A percentile compares a stretch with the other conserved stretches of the same genome.
Evolutionary conservation across 2,888 invertebrate species (phyloP).

Genomic region (Brassicogethes aeneus): DNA sequence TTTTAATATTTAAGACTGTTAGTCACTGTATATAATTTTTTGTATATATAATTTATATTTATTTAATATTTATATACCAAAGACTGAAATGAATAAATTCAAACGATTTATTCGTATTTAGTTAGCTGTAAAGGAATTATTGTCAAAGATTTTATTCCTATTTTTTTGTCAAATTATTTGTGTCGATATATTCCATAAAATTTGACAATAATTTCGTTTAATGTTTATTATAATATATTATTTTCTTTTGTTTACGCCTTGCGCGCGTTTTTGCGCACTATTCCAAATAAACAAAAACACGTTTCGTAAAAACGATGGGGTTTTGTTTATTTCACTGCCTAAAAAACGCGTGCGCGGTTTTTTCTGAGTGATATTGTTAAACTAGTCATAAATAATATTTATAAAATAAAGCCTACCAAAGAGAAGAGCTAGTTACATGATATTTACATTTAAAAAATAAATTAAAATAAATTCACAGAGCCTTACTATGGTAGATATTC

Average conservation of each 20-base stretch:
- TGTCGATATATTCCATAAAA: constrained; percentile 13
- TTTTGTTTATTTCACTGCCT: no score
- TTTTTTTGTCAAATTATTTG: constrained; percentile 3
- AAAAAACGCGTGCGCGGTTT: no score
- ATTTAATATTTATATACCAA: constrained; percentile 32
- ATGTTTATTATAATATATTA: no score
- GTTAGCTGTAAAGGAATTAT: constrained; percentile 5
- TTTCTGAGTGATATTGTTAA: constrained; percentile 35
- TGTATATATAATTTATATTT: constrained; percentile 28
- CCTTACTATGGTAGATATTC: constrained; percentile 26
- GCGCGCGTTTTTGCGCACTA: no score
- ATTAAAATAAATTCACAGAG: constrained; percentile 14
- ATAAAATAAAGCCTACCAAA: constrained; percentile 35
- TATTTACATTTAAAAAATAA: no score
- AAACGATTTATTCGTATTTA: constrained; percentile 15
- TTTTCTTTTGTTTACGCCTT: no score
- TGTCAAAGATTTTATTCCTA: constrained; percentile 3
- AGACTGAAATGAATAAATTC: constrained; percentile 29
- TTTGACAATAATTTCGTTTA: constrained; percentile 13
- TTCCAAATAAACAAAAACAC: no score
- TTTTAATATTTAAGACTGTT: constrained; percentile 1
- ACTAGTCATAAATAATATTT: constrained; percentile 33
- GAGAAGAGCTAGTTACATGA: constrained; percentile 31
- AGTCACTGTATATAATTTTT: constrained; percentile 18
- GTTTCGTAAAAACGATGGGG: no score